Base-by-base conservation (phyloP, 2,797 vertebrate genomes). In the Onychomys leucogaster region DNA sequence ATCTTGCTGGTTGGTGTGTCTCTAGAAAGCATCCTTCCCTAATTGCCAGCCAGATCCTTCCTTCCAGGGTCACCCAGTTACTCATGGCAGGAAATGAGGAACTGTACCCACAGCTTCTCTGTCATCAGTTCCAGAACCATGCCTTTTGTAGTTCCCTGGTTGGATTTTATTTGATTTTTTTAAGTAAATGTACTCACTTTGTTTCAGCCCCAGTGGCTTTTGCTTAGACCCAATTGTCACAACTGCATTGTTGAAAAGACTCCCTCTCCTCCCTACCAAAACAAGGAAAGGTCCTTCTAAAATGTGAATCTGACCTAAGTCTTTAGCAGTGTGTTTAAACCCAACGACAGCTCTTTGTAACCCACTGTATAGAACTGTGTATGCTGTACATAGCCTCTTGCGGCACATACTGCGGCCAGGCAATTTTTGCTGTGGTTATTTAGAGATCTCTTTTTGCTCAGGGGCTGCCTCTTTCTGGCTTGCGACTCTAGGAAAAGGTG, bases 401-500 rank as follows among this genome's bases (percentile, higher is more conserved):
- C 2, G 52, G 69, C 23, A 71, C 17, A 63, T 57, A 14, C 37
- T 82, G n/a, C 77, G 92, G 27, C n/a, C 85, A 91, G 61, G 19
- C 17, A 21, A 10, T 46, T 43, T 75, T 32, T 89, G n/a, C 29
- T 69, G 0, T 46, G 41, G 37, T 23, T 61, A 65, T 23, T 37
- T n/a, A 83, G 32, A 91, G 4, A 67, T 14, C n/a, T 81, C 69
- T 77, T 19, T 90, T 89, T 90, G 41, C 6, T 25, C 14, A 94
- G 77, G 84, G 75, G 17, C 73, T 86, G 6, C 25, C 49, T 78
- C 49, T 94, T 96, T 57, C 49, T 94, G 65, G 29, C 63, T 71
- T 61, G 34, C 95, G 90, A 94, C 81, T 92, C 82, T 85, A 96
- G 19, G 34, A 95, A 85, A 94, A 93, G 67, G 84, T 89, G 69